Conservation (phyloP, 2,113 vertebrate genomes). For the Taxidea taxus region DNA sequence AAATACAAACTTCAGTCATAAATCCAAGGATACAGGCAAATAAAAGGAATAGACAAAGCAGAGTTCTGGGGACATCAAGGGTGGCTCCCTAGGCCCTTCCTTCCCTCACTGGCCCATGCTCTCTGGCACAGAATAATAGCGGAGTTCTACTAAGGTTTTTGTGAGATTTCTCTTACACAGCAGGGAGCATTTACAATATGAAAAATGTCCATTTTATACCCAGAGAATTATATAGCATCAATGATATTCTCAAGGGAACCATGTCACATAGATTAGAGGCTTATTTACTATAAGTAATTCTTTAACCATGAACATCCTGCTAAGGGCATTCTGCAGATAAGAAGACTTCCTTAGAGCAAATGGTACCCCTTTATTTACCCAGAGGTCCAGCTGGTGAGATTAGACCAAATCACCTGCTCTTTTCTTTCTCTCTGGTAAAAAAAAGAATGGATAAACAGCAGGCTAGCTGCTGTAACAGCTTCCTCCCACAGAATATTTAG, state of each 20-base stretch:
- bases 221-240: neutral
- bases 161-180: neutral
- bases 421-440: neutral
- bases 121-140: neutral
- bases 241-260: neutral
- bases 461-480: neutral
- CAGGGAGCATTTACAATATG: neutral
- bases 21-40: neutral
- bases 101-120: neutral
- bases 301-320: neutral
- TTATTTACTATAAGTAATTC: constrained; percentile 19
- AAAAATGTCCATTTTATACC: neutral
- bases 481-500: neutral
- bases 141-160: neutral
- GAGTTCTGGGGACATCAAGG: neutral
- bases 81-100: neutral
- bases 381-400: neutral
- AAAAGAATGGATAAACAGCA: neutral
- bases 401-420: neutral
- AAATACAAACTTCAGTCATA: neutral
- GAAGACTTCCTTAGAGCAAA: neutral
- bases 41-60: neutral
- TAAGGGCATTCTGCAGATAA: neutral
- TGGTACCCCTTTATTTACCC: neutral
- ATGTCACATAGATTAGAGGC: neutral